Evolutionary conservation across 2,113 vertebrate genomes (phyloP).

Genomic region (Spheniscus mendiculus): DNA sequence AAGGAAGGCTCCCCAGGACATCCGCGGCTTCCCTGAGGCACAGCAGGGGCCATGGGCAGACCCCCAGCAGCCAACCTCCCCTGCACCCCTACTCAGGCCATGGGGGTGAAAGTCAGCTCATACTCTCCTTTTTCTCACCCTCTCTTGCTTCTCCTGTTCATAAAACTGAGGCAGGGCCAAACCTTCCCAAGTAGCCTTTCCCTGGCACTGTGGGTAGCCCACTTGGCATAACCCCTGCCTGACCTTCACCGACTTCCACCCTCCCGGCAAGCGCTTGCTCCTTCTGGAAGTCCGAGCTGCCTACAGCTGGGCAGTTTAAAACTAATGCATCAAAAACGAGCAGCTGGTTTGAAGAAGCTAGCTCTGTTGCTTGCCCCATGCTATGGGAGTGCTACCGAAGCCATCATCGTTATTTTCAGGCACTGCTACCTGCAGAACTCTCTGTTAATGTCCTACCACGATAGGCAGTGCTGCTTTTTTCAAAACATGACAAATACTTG

Average conservation of each 20-base stretch:
- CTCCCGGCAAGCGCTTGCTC: accelerated
- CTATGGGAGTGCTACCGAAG: background rate
- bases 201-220: background rate
- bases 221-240: background rate
- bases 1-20: background rate
- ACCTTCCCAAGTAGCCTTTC: background rate
- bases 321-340: background rate
- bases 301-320: background rate
- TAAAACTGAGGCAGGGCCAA: background rate
- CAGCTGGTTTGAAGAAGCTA: background rate
- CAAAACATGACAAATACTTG: background rate
- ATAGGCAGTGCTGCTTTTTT: background rate
- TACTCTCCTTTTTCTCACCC: background rate
- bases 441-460: background rate
- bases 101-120: background rate
- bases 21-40: background rate
- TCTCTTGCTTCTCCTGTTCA: background rate
- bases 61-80: background rate
- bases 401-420: background rate
- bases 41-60: background rate
- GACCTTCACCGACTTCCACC: background rate
- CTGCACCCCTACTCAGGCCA: background rate
- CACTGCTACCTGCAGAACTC: background rate
- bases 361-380: background rate
- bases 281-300: background rate